Conservation (phyloP, 1,140 invertebrate genomes). For the Drosophila grimshawi region DNA sequence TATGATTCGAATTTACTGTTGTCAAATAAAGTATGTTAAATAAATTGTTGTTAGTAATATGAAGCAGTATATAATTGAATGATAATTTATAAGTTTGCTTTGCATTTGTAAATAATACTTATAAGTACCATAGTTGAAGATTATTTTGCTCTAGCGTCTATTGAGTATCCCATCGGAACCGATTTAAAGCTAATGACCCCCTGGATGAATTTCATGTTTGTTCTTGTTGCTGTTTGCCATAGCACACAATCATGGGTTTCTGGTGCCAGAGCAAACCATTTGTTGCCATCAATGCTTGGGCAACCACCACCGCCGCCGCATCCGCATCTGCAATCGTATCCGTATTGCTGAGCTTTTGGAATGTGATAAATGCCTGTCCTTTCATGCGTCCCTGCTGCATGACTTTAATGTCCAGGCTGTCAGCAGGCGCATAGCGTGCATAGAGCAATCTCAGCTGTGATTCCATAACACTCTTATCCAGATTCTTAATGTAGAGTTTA, state of each 20-base stretch:
- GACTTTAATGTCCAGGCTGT: conserved; percentile 87
- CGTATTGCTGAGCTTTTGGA: conserved; percentile 19
- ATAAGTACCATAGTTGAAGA: background rate
- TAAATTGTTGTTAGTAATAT: too few species aligned
- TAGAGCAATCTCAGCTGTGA: conserved; percentile 93
- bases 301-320: conserved; percentile 89
- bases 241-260: conserved; percentile 87
- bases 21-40: too few species aligned
- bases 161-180: background rate
- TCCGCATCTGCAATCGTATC: conserved; percentile 73
- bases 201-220: too few species aligned
- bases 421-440: conserved; percentile 87
- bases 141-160: background rate
- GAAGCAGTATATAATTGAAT: too few species aligned
- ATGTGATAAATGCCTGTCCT: conserved; percentile 94
- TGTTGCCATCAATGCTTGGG: conserved; percentile 91
- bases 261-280: conserved; percentile 95
- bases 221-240: conserved; percentile 87
- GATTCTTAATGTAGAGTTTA: conserved; percentile 96
- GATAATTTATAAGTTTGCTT: too few species aligned
- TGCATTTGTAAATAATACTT: background rate
- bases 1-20: too few species aligned
- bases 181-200: background rate
- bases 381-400: conserved; percentile 99
- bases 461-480: conserved; percentile 91